Percentiles rank a stretch among this genome's conserved stretches.
These are phyloP conservation scores for Cosmia trapezina DNA, from an alignment of 2,888 invertebrate genomes.

Conservation along the genomic window DNA sequence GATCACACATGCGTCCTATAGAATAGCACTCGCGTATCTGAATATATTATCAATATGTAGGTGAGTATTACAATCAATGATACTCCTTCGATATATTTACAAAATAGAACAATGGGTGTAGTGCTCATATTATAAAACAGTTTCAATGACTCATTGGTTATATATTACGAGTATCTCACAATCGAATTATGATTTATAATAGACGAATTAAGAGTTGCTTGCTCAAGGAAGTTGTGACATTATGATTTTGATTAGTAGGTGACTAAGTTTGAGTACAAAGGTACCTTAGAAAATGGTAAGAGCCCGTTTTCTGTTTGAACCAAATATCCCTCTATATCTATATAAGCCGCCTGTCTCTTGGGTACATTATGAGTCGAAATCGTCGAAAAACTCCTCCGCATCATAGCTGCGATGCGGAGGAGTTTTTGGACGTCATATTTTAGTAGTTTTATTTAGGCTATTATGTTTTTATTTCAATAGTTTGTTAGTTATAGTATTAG, in stretches of 20 bases:
- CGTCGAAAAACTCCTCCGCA: no score
- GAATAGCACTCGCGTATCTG: constrained; percentile 39
- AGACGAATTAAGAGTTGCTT: neutral
- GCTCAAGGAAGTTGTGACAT: neutral
- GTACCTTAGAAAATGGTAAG: neutral
- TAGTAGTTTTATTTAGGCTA: neutral
- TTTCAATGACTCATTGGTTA: constrained; percentile 49
- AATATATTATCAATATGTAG: constrained; percentile 39
- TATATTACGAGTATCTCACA: neutral
- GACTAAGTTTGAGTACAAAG: neutral
- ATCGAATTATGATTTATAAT: neutral
- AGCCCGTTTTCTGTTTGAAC: neutral
- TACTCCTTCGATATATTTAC: constrained; percentile 47
- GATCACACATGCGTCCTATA: constrained; percentile 41
- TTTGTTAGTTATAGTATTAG: no score
- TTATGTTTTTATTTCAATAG: no score
- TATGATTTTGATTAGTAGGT: neutral
- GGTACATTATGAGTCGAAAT: no score
- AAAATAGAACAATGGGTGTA: constrained; percentile 58
- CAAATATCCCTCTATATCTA: no score
- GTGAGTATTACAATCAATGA: constrained; percentile 28
- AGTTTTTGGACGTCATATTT: no score
- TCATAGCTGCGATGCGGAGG: no score
- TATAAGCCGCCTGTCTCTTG: no score
- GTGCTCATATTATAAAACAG: constrained; percentile 47